Evolutionary conservation across 2,797 vertebrate species (phyloP), one percentile per base, ranked within the genome.

Genomic region (Thalassophryne amazonica): DNA sequence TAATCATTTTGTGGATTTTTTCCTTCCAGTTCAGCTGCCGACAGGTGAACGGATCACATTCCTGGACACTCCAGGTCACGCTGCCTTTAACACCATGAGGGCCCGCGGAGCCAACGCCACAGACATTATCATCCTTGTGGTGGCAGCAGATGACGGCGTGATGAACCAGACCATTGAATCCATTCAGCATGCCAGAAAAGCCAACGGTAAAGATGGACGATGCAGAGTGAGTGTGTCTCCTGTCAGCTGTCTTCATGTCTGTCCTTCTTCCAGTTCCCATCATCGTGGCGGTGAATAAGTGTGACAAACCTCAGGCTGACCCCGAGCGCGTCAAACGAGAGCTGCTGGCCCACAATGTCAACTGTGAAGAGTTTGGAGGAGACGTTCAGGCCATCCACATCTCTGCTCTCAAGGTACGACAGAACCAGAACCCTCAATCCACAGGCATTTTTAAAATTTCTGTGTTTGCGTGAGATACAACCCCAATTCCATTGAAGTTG

Each of bases 101-200:
- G 94, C 93, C 0, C 91, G 96, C 4, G 97, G 97, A 10, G 91
- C 95, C 39, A 54, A 79, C 0, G 91, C 95, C 63, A 98, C 97
- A 0, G 97, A 99, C 83, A 94, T 98, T 0, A 64, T 98, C 16
- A 77, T 98, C 35, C 75, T 99, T 68, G 96, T 98, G 23, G 93
- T 98, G 24, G 96, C 97, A 0, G 96, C 96, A 0, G 97, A 99
- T 37, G 97, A 98, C 0, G 96, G 97, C 1, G 94, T 99, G 10
- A 97, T 97, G 96, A 87, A 92, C 13, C 97, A 99, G 80, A 98
- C 97, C 0, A 9, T 94, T 0, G 97, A 99, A 79, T 98, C 94
- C 59, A 94, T 99, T 69, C 85, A 93, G 28, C 96, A 95, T 2
- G 93, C 97, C 39, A 92, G 51, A 80, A 93, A 82, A 1, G 91